Evolutionary conservation across 23 tunicate genomes (phyloP), one percentile per base, ranked within the genome.

Genomic region (Corella eumyota): DNA sequence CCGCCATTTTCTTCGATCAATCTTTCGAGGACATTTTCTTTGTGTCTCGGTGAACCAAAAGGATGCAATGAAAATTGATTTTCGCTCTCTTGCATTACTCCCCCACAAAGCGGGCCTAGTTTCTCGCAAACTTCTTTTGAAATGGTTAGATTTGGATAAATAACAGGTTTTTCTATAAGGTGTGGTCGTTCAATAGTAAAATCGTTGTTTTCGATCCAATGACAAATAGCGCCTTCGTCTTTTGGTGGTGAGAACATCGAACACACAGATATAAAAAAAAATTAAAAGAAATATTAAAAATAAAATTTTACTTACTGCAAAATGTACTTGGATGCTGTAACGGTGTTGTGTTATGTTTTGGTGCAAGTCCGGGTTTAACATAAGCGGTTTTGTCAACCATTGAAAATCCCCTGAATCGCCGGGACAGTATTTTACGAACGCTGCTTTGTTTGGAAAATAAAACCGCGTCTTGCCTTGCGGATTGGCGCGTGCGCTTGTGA

Each of bases 351-450:
- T n/a, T n/a, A n/a, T 32, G 31, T 23, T 23, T 54, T 54, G 2
- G 77, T 57, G 24, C 66, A 58, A 34, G 2, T 37, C 6, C 1
- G 62, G 32, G 38, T 68, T 68, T 9, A 56, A 23, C 0, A 32
- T 47, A 6, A 61, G 21, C 7, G 72, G 60, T 11, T 32, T 67
- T 9, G 33, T 51, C 7, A 30, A 36, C 19, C 30, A 28, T 36
- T 74, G 71, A 25, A 50, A 40, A 36, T 34, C 27, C 1, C 71
- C 71, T 5, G 68, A 72, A 1, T 35, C 70, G 26, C 92, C 92
- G 6, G 92, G 92, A 34, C 92, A 82, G 25, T 73, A 82, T 32
- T 64, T 51, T 26, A 82, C 53, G 70, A 50, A 67, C n/a, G 92
- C 70, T 17, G 45, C 24, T 60, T 82, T 67, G 20, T 51, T 52